Conservation (phyloP, 30 jellyfish, hydroid and myxozoan species). For the Pseudorhiza aurosa region DNA sequence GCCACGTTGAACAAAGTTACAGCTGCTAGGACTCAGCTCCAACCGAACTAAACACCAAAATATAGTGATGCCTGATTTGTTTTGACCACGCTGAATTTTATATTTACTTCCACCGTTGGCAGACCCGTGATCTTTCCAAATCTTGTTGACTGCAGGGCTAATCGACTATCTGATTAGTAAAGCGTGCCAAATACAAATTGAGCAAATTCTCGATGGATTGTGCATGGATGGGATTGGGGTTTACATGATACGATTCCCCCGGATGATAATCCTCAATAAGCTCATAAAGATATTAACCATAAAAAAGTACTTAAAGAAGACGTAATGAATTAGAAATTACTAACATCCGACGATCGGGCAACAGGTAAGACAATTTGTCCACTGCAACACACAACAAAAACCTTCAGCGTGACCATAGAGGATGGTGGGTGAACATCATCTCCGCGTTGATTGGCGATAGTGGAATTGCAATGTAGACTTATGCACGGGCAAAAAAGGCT, state of each 20-base stretch:
- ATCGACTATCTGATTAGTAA: neutral
- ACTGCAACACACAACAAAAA: too few relatives aligned
- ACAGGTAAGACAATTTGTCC: too few relatives aligned
- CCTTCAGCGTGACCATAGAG: too few relatives aligned
- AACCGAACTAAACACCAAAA: neutral
- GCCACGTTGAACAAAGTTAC: too few relatives aligned
- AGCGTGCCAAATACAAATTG: neutral
- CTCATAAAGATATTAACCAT: neutral
- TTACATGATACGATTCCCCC: conserved; percentile 2
- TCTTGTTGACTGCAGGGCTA: conserved; percentile 1
- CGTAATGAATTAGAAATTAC: conserved; percentile 1
- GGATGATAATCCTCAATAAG: neutral
- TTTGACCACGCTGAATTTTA: neutral
- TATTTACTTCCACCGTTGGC: neutral
- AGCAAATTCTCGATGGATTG: neutral
- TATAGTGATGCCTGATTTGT: neutral
- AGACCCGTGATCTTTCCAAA: neutral
- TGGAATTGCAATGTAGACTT: too few relatives aligned
- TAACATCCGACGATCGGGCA: too few relatives aligned
- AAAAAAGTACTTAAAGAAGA: conserved; percentile 5
- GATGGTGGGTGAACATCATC: too few relatives aligned
- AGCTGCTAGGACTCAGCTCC: too few relatives aligned
- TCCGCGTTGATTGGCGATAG: too few relatives aligned
- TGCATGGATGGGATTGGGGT: neutral
- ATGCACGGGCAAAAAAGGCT: too few relatives aligned